These are phyloP conservation scores for Meiosimyza platycephala DNA, from an alignment of 2,888 invertebrate genomes.

Conservation along the genomic window DNA sequence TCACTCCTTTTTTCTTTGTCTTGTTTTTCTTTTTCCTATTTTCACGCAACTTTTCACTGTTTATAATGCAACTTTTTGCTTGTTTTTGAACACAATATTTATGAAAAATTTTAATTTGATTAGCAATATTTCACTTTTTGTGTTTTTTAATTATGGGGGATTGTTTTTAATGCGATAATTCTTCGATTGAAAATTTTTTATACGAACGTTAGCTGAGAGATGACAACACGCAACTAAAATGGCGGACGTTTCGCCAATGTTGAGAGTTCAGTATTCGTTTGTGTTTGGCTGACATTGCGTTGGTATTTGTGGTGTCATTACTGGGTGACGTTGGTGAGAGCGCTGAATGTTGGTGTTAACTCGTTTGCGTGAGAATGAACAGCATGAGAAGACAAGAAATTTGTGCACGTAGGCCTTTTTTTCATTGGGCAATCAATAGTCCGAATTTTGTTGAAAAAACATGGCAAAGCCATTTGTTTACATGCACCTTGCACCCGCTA, in stretches of 20 bases:
- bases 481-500: no score
- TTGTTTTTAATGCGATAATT: slow-evolving; percentile 29
- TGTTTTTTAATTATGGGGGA: slow-evolving; percentile 16
- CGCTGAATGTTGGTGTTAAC: neutral
- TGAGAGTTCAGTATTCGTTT: slow-evolving; percentile 40
- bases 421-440: no score
- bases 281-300: slow-evolving; percentile 42
- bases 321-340: neutral
- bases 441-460: no score
- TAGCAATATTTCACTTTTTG: slow-evolving; percentile 16
- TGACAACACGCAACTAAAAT: slow-evolving; percentile 64
- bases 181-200: slow-evolving; percentile 51
- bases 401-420: no score
- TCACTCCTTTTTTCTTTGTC: slow-evolving; percentile 43
- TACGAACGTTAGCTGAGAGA: slow-evolving; percentile 51
- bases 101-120: slow-evolving; percentile 21
- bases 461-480: no score
- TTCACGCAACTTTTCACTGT: slow-evolving; percentile 22
- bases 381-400: no score
- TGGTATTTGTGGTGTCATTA: neutral
- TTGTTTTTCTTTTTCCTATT: slow-evolving; percentile 40
- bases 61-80: slow-evolving; percentile 38
- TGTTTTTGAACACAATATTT: slow-evolving; percentile 1
- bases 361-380: neutral
- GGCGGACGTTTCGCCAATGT: slow-evolving; percentile 52